Percentiles rank a stretch among this genome's conserved stretches.
These are phyloP conservation scores for Prionailurus viverrinus DNA, from an alignment of 2,113 vertebrate species.

Conservation along the genomic window DNA sequence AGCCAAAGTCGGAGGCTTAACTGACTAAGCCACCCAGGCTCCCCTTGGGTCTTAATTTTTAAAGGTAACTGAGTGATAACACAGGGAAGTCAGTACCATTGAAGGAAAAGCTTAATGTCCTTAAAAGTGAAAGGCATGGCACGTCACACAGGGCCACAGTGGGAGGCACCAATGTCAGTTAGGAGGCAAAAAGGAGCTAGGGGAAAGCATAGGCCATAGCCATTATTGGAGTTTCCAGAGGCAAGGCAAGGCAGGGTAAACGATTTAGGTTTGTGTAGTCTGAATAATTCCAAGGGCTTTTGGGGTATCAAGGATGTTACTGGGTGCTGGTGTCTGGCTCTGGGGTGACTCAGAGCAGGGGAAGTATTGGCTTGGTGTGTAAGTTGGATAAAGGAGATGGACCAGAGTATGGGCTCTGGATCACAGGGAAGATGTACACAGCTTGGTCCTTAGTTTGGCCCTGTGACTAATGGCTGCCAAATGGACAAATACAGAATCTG, in stretches of 20 bases:
- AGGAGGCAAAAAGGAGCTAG: not conserved
- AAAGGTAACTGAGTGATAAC: not conserved
- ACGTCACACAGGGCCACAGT: not conserved
- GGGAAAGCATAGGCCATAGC: not conserved
- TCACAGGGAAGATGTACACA: not conserved
- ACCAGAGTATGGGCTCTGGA: not conserved
- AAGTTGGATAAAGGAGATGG: not conserved
- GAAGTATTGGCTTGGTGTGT: not conserved
- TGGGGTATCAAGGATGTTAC: not conserved
- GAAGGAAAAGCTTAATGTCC: slow-evolving; percentile 4
- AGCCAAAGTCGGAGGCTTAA: too few species aligned
- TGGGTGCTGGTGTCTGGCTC: not conserved
- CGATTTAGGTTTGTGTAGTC: not conserved
- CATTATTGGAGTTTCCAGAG: not conserved
- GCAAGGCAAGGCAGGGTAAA: not conserved
- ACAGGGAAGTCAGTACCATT: not conserved
- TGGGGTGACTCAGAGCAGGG: slow-evolving; percentile 29
- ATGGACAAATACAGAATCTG: not conserved
- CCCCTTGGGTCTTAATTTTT: not conserved
- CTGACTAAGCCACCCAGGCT: too few species aligned
- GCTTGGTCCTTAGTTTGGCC: not conserved
- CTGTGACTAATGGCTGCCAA: not conserved
- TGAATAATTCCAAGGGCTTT: not conserved
- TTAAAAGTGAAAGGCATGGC: not conserved
- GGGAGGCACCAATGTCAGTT: not conserved